Base-by-base conservation (phyloP, 2,113 vertebrate genomes). In the Narcine bancroftii region DNA sequence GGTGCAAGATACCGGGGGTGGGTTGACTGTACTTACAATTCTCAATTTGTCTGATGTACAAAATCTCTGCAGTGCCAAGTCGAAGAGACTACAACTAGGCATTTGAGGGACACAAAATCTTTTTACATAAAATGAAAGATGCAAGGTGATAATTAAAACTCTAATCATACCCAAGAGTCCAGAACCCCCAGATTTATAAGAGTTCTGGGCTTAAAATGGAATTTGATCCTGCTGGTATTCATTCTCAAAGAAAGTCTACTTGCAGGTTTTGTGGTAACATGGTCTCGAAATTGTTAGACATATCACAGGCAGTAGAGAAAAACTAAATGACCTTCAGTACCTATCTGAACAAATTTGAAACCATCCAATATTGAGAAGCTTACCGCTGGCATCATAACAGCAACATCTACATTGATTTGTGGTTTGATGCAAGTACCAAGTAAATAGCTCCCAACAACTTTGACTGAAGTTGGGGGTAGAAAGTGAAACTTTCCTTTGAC, bases 401-500 rank as follows among this genome's bases (percentile, higher is more conserved):
- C 97, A 56, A 99, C 39, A 6, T 99, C 99, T 93, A 99, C 97
- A 0, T 96, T 96, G 92, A 99, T 92, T 76, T 96, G 95, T 0
- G 99, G 98, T 92, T 97, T 98, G 77, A 96, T 93, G 83, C 98
- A 99, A 36, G 97, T 99, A 72, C 97, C 98, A 93, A 99, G 94
- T 1, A 98, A 96, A 93, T 99, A 99, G 95, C 99, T 99, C 87
- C 99, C 98, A 33, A 99, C 97, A 92, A 99, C 94, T 39, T 96
- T 96, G 69, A 99, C 92, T 53, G 97, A 96, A 0, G 95, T 73
- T 0, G 98, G 98, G 1, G 97, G 96, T 24, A 96, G 92, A 60
- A 99, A 99, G 92, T 93, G 95, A 94, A 99, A 99, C 92, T 93
- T 97, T 33, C 98, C 98, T 94, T 98, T 99, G 81, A 97, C 95